phyloP scores from a whole-genome alignment of 2,888 invertebrate species.

The Caenorhabditis wallacei region DNA sequence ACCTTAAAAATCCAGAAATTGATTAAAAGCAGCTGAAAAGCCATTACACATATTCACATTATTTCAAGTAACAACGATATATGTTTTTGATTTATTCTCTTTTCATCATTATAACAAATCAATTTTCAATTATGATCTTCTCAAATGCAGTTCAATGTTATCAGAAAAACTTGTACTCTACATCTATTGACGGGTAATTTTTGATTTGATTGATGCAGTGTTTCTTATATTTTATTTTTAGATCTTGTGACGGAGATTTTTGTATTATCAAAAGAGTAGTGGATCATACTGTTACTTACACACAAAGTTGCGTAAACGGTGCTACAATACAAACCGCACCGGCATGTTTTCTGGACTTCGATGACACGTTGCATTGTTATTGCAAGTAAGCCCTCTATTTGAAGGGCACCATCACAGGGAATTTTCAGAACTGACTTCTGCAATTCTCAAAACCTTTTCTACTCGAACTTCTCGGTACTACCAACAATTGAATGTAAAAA shows the following conservation, averaged over 20 bases:
- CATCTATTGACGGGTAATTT: not conserved
- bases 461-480: not conserved
- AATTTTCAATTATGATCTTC: not conserved
- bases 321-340: not conserved
- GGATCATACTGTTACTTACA: not conserved
- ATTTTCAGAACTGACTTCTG: slow-evolving; percentile 33
- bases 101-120: not conserved
- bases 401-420: not conserved
- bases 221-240: not conserved
- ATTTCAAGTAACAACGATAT: too few relatives aligned
- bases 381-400: not conserved
- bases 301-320: slow-evolving; percentile 12
- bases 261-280: slow-evolving; percentile 5
- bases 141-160: not conserved
- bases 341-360: slow-evolving; percentile 1
- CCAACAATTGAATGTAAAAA: slow-evolving; percentile 25
- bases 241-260: slow-evolving; percentile 29
- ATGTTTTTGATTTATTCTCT: not conserved
- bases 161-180: not conserved
- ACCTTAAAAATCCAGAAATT: too few relatives aligned
- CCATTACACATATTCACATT: too few relatives aligned
- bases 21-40: too few relatives aligned
- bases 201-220: not conserved
- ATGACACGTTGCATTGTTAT: slow-evolving; percentile 18
- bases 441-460: slow-evolving; percentile 6